Evolutionary conservation across 2,797 vertebrate genomes (phyloP), one percentile per base, ranked within the genome.

Genomic region (Sebastes matsubarae): DNA sequence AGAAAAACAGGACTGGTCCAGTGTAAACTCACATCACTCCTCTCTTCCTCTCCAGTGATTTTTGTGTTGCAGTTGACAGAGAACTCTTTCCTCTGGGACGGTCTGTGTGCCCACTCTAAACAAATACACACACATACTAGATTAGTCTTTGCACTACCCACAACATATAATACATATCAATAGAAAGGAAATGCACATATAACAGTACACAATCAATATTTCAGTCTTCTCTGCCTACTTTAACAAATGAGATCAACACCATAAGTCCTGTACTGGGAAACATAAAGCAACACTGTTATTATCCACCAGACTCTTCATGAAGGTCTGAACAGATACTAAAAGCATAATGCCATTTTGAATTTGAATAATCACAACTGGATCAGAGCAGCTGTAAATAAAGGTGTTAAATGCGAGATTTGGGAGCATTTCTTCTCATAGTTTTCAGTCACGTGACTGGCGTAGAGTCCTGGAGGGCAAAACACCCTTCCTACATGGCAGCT

Each of bases 21-120:
- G 27, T 18, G 11, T 11, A 67, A 74, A 87, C 95, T 95, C 88
- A 96, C 96, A 92, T 91, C 14, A 82, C 50, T 57, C 76, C 82
- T 76, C 88, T 94, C 81, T 94, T 96, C 82, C 95, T 95, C 84
- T 96, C 91, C 77, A 96, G 83, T 1, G 93, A 90, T 68, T 95
- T 96, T 32, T 93, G 93, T 29, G 96, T 96, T 50, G 94, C 95
- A 36, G 91, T 92, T 38, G 96, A 96, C 69, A 96, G 88, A 66
- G 77, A 92, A 18, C 64, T 84, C 84, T 82, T 93, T 38, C 78
- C 54, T 83, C 60, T 82, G 57, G 72, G 52, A 10, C 4, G 60
- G 9, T 34, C 79, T 18, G 73, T 24, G 18, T 75, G 6, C 3
- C 77, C 89, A 36, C 76, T 87, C 94, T 94, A 32, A 54, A 88